Conservation (phyloP, 2,888 invertebrate genomes). For the Tetanocera ferruginea region DNA sequence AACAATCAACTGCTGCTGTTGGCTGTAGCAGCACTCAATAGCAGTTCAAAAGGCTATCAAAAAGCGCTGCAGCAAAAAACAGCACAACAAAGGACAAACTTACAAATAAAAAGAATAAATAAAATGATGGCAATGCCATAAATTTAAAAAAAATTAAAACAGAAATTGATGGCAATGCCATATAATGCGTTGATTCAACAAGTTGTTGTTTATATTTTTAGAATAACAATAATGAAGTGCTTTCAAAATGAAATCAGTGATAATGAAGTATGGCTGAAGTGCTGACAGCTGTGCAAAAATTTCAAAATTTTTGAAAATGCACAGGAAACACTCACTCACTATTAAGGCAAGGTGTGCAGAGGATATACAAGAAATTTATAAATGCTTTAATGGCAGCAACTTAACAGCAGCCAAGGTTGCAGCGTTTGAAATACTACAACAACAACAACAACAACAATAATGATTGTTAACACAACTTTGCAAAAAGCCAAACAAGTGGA, state of each 20-base stretch:
- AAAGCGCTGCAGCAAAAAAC: not conserved
- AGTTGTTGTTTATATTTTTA: too few relatives aligned
- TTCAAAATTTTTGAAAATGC: too few relatives aligned
- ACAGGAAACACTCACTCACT: too few relatives aligned
- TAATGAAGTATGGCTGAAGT: not conserved
- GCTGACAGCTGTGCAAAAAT: not conserved
- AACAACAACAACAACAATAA: not conserved
- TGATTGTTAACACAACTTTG: not conserved
- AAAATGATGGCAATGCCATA: too few relatives aligned
- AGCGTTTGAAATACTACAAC: not conserved
- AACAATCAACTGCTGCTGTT: not conserved
- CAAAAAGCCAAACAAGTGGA: slow-evolving; percentile 1
- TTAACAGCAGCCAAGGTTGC: not conserved
- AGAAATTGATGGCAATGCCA: too few relatives aligned
- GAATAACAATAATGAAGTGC: not conserved
- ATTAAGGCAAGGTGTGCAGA: too few relatives aligned
- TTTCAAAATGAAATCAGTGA: not conserved
- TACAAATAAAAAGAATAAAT: not conserved
- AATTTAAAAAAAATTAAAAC: not conserved
- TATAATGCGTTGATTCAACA: too few relatives aligned
- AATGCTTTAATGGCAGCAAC: slow-evolving; percentile 12
- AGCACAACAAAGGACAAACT: not conserved
- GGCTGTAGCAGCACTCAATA: not conserved
- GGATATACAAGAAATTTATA: not conserved
- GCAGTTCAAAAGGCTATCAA: slow-evolving; percentile 21